phyloP scores from a whole-genome alignment of 2,113 vertebrate species.

The Tympanuchus pallidicinctus region DNA sequence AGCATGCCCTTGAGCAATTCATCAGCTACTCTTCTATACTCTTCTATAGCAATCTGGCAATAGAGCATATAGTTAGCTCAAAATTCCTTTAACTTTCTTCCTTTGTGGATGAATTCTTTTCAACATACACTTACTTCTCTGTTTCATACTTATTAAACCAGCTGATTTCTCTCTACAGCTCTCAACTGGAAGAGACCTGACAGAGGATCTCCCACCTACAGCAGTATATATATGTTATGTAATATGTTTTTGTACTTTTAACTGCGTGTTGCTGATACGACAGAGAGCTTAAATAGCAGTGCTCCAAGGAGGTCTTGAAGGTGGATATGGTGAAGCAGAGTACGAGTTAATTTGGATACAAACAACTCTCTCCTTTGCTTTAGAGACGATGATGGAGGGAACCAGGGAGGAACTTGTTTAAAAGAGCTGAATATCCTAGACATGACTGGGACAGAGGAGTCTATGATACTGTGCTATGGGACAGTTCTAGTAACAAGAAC shows the following conservation, averaged over 20 bases:
- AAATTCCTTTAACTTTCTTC: background rate
- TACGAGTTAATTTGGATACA: background rate
- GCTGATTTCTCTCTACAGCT: background rate
- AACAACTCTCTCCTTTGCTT: background rate
- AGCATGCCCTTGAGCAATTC: background rate
- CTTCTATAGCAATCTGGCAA: background rate
- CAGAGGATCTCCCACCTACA: background rate
- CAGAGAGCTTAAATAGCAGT: background rate
- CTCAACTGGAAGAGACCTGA: background rate
- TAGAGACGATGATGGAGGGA: background rate
- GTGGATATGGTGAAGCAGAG: background rate
- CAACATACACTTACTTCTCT: background rate
- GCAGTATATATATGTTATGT: background rate
- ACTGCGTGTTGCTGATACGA: background rate
- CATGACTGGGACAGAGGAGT: background rate
- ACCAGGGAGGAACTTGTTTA: fast-evolving
- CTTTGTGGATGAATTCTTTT: background rate
- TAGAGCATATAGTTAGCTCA: background rate
- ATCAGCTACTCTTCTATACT: background rate
- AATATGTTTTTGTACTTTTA: background rate
- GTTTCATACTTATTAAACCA: background rate
- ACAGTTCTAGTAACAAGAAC: background rate
- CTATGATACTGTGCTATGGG: background rate
- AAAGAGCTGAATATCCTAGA: background rate
- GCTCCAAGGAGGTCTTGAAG: background rate